Base-by-base conservation (phyloP, 2,797 vertebrate species). In the Neopelma chrysocephalum region DNA sequence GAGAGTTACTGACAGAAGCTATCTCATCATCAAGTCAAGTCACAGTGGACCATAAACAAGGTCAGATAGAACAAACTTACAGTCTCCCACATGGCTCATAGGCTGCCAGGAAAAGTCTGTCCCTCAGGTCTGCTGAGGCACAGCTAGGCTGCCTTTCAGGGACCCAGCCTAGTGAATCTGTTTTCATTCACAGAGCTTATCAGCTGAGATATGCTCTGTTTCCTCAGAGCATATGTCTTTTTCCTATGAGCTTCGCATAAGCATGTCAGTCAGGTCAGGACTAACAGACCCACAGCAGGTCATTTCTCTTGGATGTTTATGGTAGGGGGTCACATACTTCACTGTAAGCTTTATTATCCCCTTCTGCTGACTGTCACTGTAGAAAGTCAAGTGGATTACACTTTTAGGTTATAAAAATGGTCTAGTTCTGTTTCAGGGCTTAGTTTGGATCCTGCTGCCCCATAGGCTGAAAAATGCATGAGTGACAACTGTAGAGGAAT, bases 21-120 rank as follows among this genome's bases (percentile, higher is more conserved):
- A 38, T 31, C 50, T 25, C 6, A 19, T 43, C 43, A 85, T 42
- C 60, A 87, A 85, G 65, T 42, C 47, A 29, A 77, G 40, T 82
- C 65, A n/a, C 40, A 51, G 51, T 54, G 43, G 51, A 70, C 68
- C 31, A 48, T 26, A 77, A 80, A n/a, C 85, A 95, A 95, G 90
- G 85, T 86, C 88, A 95, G 72, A 66, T 1, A 88, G 88, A 91
- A 70, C 51, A 94, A 91, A 89, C 8, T 91, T 78, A 29, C 36
- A 22, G 4, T 66, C 34, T 65, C 47, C n/a, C 26, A 62, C 53
- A 17, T 8, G 88, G 79, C 36, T 87, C 56, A 47, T 17, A 29
- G 47, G 20, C 60, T 88, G 48, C 60, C 68, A 91, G 40, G 78
- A 42, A 12, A 85, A 70, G 15, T 32, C 48, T 70, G 61, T 27